Conservation (phyloP, 2,797 vertebrate genomes). For the Silurus aristotelis region DNA sequence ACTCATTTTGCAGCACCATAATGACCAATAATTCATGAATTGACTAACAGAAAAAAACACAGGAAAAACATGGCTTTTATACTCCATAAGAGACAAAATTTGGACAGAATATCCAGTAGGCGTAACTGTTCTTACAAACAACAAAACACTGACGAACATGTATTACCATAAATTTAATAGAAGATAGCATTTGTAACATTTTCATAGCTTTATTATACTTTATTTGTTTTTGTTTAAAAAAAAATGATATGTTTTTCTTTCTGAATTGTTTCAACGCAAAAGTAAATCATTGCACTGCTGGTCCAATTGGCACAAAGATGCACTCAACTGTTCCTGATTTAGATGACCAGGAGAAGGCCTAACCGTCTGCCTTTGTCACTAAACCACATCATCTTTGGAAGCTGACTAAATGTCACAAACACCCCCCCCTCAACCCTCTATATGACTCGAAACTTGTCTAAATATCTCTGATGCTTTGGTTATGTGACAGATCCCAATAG, state of each 20-base stretch:
- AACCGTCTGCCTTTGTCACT: constrained; percentile 37
- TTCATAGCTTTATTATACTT: constrained; percentile 63
- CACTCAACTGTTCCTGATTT: constrained; percentile 49
- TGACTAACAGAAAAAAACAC: constrained; percentile 51
- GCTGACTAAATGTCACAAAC: constrained; percentile 50
- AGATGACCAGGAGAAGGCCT: constrained; percentile 33
- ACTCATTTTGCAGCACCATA: constrained; percentile 38
- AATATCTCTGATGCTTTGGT: constrained; percentile 47
- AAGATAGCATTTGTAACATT: constrained; percentile 66
- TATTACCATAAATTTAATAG: constrained; percentile 62
- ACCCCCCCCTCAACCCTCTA: neutral
- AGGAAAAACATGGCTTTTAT: constrained; percentile 70
- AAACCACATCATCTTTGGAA: constrained; percentile 51
- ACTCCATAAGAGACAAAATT: constrained; percentile 60
- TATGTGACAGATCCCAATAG: constrained; percentile 9
- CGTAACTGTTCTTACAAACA: constrained; percentile 55
- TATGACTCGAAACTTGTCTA: neutral
- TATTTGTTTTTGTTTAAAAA: constrained; percentile 49
- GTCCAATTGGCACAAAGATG: constrained; percentile 61
- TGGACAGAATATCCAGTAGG: constrained; percentile 54
- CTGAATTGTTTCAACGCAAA: constrained; percentile 68
- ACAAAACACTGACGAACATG: constrained; percentile 58
- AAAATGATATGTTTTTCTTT: constrained; percentile 67
- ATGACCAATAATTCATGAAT: constrained; percentile 51
- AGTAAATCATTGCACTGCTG: constrained; percentile 64